Conservation (phyloP, 2,113 vertebrate species). For the Odocoileus virginianus region DNA sequence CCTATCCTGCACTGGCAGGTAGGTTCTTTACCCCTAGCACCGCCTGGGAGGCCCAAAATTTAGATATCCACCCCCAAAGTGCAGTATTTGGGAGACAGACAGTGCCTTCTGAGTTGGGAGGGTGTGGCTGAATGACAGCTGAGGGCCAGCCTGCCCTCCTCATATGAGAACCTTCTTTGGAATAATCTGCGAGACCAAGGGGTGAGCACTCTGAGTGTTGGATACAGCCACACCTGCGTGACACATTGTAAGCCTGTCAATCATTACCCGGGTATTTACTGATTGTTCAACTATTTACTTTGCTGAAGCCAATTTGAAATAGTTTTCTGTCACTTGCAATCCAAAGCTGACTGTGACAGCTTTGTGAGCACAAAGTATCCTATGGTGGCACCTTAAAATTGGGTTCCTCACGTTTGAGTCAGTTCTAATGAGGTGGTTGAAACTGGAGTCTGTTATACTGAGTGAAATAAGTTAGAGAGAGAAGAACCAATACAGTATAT, state of each 20-base stretch:
- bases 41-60: background rate
- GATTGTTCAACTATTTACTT: background rate
- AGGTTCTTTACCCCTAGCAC: background rate
- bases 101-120: background rate
- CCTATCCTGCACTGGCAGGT: rapidly evolving
- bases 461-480: background rate
- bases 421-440: background rate
- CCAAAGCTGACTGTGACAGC: background rate
- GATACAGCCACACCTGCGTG: background rate
- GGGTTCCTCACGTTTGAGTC: background rate
- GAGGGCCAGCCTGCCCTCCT: background rate
- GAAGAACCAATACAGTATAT: background rate
- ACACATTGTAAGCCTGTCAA: background rate
- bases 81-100: background rate
- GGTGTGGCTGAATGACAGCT: background rate
- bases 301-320: background rate
- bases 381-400: background rate
- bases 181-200: background rate
- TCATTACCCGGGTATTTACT: background rate
- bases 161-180: background rate
- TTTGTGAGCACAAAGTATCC: background rate
- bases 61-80: background rate
- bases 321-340: background rate
- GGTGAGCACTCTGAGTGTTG: background rate
- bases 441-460: background rate